phyloP scores from a whole-genome alignment of 2,888 invertebrate genomes.

The Chrysolina oricalcia region DNA sequence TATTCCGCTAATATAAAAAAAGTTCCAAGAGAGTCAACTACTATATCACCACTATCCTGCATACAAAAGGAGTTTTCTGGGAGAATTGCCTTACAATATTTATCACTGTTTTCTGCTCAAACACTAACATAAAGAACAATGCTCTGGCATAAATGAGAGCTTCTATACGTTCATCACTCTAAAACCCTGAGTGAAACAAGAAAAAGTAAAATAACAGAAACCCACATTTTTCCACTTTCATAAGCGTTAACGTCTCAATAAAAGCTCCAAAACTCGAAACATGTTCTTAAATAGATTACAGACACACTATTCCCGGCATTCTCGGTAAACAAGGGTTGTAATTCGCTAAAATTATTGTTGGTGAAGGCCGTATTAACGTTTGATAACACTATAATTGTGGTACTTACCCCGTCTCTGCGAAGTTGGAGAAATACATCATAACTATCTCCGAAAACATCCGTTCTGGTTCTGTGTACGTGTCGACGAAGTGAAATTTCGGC shows the following conservation, averaged over 20 bases:
- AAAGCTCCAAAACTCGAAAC: neutral
- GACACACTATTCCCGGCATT: neutral
- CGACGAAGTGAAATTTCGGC: conserved; percentile 79
- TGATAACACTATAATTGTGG: conserved; percentile 25
- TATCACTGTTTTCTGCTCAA: too few relatives aligned
- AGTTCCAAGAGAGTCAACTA: too few relatives aligned
- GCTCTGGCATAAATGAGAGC: neutral
- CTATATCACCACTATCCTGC: too few relatives aligned
- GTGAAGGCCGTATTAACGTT: conserved; percentile 20
- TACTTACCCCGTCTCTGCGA: conserved; percentile 90
- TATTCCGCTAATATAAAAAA: too few relatives aligned
- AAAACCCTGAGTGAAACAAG: neutral
- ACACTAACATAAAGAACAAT: neutral
- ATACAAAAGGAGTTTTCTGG: too few relatives aligned
- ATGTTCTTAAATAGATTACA: conserved; percentile 7
- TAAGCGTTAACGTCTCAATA: neutral
- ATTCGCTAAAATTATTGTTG: conserved; percentile 25
- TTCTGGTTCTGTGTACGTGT: conserved; percentile 85
- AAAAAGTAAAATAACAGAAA: neutral
- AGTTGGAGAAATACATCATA: conserved; percentile 93
- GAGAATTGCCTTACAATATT: too few relatives aligned
- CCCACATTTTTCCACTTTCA: neutral
- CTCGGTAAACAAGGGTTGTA: conserved; percentile 7
- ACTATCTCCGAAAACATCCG: conserved; percentile 87
- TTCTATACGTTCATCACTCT: neutral